Conservation (phyloP, 1,140 invertebrate species). For the Neuroterus valhalla region DNA sequence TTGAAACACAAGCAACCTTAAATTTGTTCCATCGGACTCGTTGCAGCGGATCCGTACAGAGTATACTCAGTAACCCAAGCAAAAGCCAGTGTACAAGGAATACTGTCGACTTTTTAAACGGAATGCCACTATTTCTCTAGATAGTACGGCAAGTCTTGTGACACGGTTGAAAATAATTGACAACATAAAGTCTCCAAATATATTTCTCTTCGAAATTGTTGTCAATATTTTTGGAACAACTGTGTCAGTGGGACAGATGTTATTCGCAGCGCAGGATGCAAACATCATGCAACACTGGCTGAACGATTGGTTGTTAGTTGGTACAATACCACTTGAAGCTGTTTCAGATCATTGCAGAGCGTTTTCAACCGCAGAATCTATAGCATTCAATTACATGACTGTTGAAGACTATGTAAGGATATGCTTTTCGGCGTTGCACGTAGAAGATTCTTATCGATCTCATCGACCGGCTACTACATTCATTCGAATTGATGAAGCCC, state of each 20-base stretch:
- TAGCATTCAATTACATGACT: slow-evolving; percentile 33
- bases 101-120: too few species aligned
- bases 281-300: slow-evolving; percentile 31
- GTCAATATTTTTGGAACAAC: slow-evolving; percentile 37
- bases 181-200: slow-evolving; percentile 24
- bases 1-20: neutral
- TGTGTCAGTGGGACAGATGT: slow-evolving; percentile 34
- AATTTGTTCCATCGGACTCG: neutral
- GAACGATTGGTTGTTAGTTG: slow-evolving; percentile 6
- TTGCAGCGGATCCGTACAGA: neutral
- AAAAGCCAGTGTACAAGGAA: neutral
- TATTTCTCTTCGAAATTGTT: slow-evolving; percentile 42
- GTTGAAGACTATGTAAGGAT: neutral
- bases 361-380: slow-evolving; percentile 32
- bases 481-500: neutral
- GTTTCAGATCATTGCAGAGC: slow-evolving; percentile 37
- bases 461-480: neutral
- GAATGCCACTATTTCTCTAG: neutral
- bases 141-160: slow-evolving; percentile 36
- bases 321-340: slow-evolving; percentile 27
- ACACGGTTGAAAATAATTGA: slow-evolving; percentile 18
- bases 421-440: neutral
- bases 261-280: slow-evolving; percentile 38
- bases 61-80: neutral
- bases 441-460: neutral